Conservation (phyloP, 2,797 vertebrate species). For the Hephaestus fuliginosus region DNA sequence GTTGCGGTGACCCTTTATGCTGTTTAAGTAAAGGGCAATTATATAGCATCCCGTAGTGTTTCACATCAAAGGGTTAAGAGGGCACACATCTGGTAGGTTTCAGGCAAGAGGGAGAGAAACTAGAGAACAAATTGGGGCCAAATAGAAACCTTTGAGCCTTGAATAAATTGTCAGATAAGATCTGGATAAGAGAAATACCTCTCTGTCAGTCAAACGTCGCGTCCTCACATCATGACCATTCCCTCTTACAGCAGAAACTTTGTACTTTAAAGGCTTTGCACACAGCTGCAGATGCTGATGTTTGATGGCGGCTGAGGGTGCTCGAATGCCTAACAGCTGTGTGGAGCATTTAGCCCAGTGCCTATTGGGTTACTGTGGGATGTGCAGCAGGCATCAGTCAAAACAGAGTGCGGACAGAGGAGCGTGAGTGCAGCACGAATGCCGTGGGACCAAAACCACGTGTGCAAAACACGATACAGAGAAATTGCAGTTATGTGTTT, state of each 20-base stretch:
- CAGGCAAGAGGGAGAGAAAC: slow-evolving; percentile 18
- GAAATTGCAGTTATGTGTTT: slow-evolving; percentile 31
- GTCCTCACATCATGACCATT: slow-evolving; percentile 20
- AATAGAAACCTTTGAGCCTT: not conserved
- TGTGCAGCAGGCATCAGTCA: slow-evolving; percentile 59
- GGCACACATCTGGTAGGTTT: not conserved
- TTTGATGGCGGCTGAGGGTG: slow-evolving; percentile 57
- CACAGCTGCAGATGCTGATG: slow-evolving; percentile 39
- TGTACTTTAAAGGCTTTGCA: slow-evolving; percentile 36
- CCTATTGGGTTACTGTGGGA: slow-evolving; percentile 53
- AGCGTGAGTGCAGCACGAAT: slow-evolving; percentile 20
- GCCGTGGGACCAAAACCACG: slow-evolving; percentile 39
- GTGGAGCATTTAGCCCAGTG: slow-evolving; percentile 38
- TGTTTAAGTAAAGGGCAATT: slow-evolving; percentile 47
- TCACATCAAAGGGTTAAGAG: not conserved
- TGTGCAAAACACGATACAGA: slow-evolving; percentile 59
- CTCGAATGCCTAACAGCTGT: slow-evolving; percentile 67
- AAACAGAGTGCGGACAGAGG: slow-evolving; percentile 48
- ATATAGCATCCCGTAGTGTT: slow-evolving; percentile 20
- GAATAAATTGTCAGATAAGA: not conserved
- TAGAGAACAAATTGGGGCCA: not conserved
- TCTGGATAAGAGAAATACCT: slow-evolving; percentile 14
- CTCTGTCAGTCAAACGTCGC: slow-evolving; percentile 1
- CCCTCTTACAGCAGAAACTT: not conserved
- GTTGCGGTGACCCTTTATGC: slow-evolving; percentile 45